Evolutionary conservation across 2,888 invertebrate species (phyloP).

Genomic region (Drosophila recens): DNA sequence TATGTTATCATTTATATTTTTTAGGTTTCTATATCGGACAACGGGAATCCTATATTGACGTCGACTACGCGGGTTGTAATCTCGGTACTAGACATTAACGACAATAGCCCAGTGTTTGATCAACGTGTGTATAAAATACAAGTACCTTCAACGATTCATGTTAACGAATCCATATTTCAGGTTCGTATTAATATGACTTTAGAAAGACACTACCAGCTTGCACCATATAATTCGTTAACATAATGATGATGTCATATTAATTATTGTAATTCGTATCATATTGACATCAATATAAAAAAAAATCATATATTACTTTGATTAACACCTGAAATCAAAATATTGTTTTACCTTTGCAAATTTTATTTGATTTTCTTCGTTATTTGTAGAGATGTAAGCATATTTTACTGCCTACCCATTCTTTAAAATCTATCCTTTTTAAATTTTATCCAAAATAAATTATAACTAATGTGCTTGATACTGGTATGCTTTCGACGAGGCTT

Average conservation of each 20-base stretch:
- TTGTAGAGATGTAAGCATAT: too few relatives aligned
- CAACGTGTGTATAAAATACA: slow-evolving; percentile 93
- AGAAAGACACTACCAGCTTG: background rate
- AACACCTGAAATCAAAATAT: too few relatives aligned
- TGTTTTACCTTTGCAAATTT: too few relatives aligned
- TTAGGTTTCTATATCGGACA: slow-evolving; percentile 91
- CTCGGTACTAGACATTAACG: slow-evolving; percentile 93
- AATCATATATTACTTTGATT: too few relatives aligned
- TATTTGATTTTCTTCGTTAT: too few relatives aligned
- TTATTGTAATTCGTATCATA: background rate
- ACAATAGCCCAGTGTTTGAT: slow-evolving; percentile 94
- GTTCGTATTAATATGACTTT: slow-evolving; percentile 78
- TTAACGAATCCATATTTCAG: slow-evolving; percentile 88
- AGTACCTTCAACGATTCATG: slow-evolving; percentile 88
- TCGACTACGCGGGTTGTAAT: slow-evolving; percentile 93
- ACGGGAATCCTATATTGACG: slow-evolving; percentile 89
- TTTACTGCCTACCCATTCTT: too few relatives aligned
- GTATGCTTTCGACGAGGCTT: background rate
- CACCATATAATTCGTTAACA: background rate
- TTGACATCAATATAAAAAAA: too few relatives aligned
- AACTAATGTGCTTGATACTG: too few relatives aligned
- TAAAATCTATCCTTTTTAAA: too few relatives aligned
- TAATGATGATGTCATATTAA: background rate
- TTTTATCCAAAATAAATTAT: too few relatives aligned
- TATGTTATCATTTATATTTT: slow-evolving; percentile 32